These are phyloP conservation scores for Diaprepes abbreviatus DNA, from an alignment of 2,888 invertebrate genomes.

Conservation along the genomic window DNA sequence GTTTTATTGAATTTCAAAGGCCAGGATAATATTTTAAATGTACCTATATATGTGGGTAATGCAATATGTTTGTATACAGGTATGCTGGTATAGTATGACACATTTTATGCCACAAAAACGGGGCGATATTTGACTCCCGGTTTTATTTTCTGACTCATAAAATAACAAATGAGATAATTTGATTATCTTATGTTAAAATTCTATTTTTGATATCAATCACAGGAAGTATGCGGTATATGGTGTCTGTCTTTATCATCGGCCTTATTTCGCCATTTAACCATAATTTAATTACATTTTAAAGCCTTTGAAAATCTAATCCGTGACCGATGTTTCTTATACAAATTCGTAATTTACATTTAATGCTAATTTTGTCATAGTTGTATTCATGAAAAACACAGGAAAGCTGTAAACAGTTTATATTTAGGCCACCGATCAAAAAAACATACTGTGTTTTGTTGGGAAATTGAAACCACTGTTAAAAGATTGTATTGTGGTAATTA, in stretches of 20 bases:
- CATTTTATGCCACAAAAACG: not conserved
- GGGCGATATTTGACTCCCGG: not conserved
- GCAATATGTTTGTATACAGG: not conserved
- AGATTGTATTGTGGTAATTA: not conserved
- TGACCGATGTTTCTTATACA: not conserved
- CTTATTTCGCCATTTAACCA: not conserved
- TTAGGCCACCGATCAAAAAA: not conserved
- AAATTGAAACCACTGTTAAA: not conserved
- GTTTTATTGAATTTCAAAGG: not conserved
- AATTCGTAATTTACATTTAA: constrained; percentile 5
- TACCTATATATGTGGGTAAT: too few species aligned
- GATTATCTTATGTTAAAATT: not conserved
- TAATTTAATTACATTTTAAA: not conserved
- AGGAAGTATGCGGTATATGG: constrained; percentile 12
- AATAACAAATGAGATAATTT: not conserved
- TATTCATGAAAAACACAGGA: constrained; percentile 5
- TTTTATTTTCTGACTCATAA: not conserved
- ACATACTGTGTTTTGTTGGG: not conserved
- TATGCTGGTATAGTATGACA: not conserved
- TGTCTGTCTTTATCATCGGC: constrained; percentile 2
- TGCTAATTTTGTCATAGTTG: constrained; percentile 6
- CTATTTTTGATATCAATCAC: constrained; percentile 4
- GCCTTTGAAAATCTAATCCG: not conserved
- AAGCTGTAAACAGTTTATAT: not conserved
- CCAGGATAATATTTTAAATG: not conserved